Percentiles rank a stretch among this genome's conserved stretches.
These are phyloP conservation scores for Elephantulus edwardii DNA, from an alignment of 2,113 vertebrate genomes.

Conservation along the genomic window DNA sequence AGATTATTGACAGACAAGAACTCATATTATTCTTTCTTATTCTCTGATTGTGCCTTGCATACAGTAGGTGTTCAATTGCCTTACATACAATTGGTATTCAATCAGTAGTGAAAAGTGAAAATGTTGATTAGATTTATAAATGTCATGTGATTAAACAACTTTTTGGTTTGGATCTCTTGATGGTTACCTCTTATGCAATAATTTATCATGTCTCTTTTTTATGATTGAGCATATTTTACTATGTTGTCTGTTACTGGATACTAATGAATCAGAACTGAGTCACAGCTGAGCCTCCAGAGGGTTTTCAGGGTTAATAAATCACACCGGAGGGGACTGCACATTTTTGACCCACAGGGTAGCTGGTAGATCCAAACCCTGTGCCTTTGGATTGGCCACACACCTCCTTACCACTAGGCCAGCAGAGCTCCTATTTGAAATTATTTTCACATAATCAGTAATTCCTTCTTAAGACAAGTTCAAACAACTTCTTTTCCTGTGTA, in stretches of 20 bases:
- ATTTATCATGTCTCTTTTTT: background rate
- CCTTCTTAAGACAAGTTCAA: background rate
- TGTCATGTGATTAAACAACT: background rate
- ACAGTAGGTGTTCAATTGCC: background rate
- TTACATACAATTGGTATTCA: too few relatives aligned
- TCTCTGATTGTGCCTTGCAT: background rate
- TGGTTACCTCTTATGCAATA: background rate
- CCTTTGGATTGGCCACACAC: too few relatives aligned
- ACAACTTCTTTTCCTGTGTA: background rate
- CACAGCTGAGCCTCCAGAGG: too few relatives aligned
- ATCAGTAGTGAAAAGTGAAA: background rate
- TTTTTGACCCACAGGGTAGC: too few relatives aligned
- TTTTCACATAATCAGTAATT: background rate
- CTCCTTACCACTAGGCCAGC: too few relatives aligned
- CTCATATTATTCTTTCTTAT: background rate
- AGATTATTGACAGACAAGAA: too few relatives aligned
- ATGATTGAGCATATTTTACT: background rate
- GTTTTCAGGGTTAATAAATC: too few relatives aligned
- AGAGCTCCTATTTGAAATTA: constrained; percentile 3
- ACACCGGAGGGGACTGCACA: too few relatives aligned
- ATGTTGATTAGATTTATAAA: background rate
- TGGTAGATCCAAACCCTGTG: too few relatives aligned
- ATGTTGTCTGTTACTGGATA: too few relatives aligned
- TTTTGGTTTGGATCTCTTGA: constrained; percentile 1
- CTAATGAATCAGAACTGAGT: too few relatives aligned